These are phyloP conservation scores for Limnothrissa miodon DNA, from an alignment of 2,113 vertebrate genomes.

Conservation along the genomic window DNA sequence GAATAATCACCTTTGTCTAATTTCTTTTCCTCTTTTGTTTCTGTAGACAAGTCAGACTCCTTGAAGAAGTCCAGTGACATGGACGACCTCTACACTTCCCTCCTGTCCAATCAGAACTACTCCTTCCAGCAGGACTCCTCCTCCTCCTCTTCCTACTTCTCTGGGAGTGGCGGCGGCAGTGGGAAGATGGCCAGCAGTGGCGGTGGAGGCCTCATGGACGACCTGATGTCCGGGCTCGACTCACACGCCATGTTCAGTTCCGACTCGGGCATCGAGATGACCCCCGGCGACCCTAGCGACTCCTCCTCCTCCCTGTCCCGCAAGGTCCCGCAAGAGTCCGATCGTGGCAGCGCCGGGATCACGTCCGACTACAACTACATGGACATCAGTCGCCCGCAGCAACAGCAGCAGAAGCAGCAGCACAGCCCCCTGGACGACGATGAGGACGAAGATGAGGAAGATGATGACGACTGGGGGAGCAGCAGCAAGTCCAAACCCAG, in stretches of 20 bases:
- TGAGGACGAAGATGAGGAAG: not conserved
- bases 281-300: slow-evolving; percentile 45
- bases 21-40: not conserved
- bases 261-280: slow-evolving; percentile 86
- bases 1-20: not conserved
- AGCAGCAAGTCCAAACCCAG: slow-evolving; percentile 51
- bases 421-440: slow-evolving; percentile 47
- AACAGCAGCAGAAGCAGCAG: slow-evolving; percentile 47
- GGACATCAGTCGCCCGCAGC: slow-evolving; percentile 87
- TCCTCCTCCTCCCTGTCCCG: slow-evolving; percentile 71
- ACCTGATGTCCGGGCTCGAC: slow-evolving; percentile 37
- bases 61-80: slow-evolving; percentile 70
- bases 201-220: slow-evolving; percentile 25
- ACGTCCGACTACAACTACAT: slow-evolving; percentile 84
- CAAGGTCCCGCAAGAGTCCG: slow-evolving; percentile 74
- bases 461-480: slow-evolving; percentile 29
- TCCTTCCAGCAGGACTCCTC: slow-evolving; percentile 44
- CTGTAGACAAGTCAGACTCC: slow-evolving; percentile 71
- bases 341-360: slow-evolving; percentile 50
- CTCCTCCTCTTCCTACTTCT: slow-evolving; percentile 45
- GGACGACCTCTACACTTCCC: slow-evolving; percentile 86
- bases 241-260: slow-evolving; percentile 64
- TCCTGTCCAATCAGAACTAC: slow-evolving; percentile 73
- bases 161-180: slow-evolving; percentile 32
- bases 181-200: not conserved